Evolutionary conservation across 2,797 vertebrate genomes (phyloP).

Genomic region (Megalops cyprinoides): DNA sequence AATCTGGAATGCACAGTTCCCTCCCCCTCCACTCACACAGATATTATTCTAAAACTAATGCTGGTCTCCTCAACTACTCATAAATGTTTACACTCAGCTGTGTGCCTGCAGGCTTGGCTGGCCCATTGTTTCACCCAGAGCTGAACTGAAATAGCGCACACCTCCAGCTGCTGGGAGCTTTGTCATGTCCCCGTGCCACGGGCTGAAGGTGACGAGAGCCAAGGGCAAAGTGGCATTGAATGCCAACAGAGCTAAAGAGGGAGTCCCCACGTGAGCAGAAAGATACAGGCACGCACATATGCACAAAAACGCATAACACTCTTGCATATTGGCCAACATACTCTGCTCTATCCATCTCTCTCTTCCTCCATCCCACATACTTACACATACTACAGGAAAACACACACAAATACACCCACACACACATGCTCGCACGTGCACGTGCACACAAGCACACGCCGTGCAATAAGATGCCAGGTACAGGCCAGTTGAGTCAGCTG

Average conservation of each 20-base stretch:
- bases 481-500: background rate
- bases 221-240: background rate
- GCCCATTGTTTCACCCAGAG: background rate
- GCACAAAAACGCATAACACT: background rate
- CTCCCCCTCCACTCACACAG: background rate
- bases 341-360: too few relatives aligned
- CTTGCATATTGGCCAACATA: too few relatives aligned
- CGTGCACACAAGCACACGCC: too few relatives aligned
- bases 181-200: background rate
- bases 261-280: background rate
- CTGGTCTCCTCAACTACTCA: background rate
- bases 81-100: background rate
- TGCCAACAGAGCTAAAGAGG: background rate
- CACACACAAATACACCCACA: too few relatives aligned
- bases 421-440: too few relatives aligned
- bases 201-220: background rate
- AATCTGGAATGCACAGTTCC: background rate
- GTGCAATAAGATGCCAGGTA: background rate
- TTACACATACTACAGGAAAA: too few relatives aligned
- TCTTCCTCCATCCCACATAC: too few relatives aligned
- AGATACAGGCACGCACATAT: background rate
- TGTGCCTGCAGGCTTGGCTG: background rate
- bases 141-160: background rate
- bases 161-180: conserved; percentile 10
- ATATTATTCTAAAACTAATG: background rate